Base-by-base conservation (phyloP, 2,797 vertebrate genomes). In the Liasis olivaceus region DNA sequence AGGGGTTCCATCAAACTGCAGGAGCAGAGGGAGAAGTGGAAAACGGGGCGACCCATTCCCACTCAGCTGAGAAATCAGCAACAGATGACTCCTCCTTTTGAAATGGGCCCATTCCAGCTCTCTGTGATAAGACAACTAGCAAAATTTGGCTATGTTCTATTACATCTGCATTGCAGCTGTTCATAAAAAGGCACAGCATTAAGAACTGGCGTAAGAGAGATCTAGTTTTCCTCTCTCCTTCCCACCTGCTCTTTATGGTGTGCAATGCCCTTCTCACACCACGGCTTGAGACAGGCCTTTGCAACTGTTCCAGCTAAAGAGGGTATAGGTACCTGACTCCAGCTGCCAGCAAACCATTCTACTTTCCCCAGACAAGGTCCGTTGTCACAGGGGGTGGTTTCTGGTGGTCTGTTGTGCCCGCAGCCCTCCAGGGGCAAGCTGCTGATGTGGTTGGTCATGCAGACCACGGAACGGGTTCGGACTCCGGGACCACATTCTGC, bases 301-400 rank as follows among this genome's bases (percentile, higher is more conserved):
- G 36, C 72, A 47, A 12, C 9, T 5, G 0, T 36, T 59, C 85
- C 85, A 59, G 56, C 56, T 59, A 58, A 59, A 31, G 17, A 87
- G 5, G n/a, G 8, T 31, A 54, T 28, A 92, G 97, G 90, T 96
- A 99, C 99, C 98, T 99, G 99, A 92, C 98, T 98, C 99, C 99
- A 99, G 95, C 98, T 98, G 63, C 99, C 99, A 0, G 98, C 97
- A 96, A 99, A 99, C 99, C 99, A 99, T 93, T 99, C 99, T 1
- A 98, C 98, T 87, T 97, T 98, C 47, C 98, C 99, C 1, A 98
- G 97, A 92, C 99, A 99, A 36, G 98, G 98, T 1, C 99, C 99
- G 0, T 98, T 98, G 95, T 98, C 98, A 42, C 99, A 99, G 1
- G 98, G 97, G 15, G 98, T 98, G 4, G 97, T 98, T 89, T 99